Conservation (phyloP, 1,140 invertebrate genomes). For the Carposina sasakii region DNA sequence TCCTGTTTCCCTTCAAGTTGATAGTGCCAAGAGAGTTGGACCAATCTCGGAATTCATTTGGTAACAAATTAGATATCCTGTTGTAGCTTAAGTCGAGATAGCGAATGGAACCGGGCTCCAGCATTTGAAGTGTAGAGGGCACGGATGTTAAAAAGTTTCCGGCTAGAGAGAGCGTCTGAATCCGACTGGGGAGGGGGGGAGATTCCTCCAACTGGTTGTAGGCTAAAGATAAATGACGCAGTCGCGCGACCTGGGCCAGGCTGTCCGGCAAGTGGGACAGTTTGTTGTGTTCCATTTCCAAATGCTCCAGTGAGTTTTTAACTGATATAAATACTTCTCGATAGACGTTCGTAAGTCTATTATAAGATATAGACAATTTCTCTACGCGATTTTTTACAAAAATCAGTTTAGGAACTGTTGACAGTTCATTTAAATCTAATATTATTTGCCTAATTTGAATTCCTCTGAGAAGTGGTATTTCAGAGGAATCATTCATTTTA, state of each 20-base stretch:
- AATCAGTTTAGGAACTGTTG: conserved; percentile 75
- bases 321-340: conserved; percentile 81
- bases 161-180: conserved; percentile 85
- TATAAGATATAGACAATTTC: conserved; percentile 85
- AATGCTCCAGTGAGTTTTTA: conserved; percentile 82
- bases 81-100: conserved; percentile 93
- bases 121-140: conserved; percentile 78
- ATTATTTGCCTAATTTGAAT: conserved; percentile 85
- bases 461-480: conserved; percentile 78
- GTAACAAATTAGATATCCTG: conserved; percentile 82
- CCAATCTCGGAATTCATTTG: conserved; percentile 86
- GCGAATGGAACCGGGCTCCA: conserved; percentile 80
- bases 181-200: conserved; percentile 71
- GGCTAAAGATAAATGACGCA: conserved; percentile 88
- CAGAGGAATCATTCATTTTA: conserved; percentile 76
- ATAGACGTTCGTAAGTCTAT: conserved; percentile 80
- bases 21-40: conserved; percentile 86
- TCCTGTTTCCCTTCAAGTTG: conserved; percentile 87
- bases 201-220: conserved; percentile 81
- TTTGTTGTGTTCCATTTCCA: conserved; percentile 88
- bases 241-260: conserved; percentile 75
- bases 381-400: conserved; percentile 81
- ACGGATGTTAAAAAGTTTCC: conserved; percentile 84
- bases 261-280: conserved; percentile 79
- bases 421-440: conserved; percentile 84